Evolutionary conservation across 2,797 vertebrate species (phyloP).

Genomic region (Falco novaeseelandiae): DNA sequence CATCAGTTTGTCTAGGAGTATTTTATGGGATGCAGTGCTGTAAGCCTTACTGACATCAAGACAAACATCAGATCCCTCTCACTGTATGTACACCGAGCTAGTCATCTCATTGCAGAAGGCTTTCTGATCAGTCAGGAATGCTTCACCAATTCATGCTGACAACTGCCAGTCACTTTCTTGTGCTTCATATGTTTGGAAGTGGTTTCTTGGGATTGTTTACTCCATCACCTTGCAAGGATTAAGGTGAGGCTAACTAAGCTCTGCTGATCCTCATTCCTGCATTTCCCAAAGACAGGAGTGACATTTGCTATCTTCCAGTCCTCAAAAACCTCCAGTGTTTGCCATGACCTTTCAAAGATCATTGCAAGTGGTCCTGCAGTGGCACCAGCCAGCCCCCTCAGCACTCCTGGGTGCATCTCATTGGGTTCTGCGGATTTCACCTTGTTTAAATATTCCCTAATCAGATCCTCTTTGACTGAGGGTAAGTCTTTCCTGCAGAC

Average conservation of each 20-base stretch:
- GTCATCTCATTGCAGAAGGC: not conserved
- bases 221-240: not conserved
- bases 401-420: not conserved
- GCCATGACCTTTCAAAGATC: not conserved
- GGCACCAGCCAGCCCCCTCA: not conserved
- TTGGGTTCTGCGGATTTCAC: not conserved
- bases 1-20: not conserved
- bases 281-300: not conserved
- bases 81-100: not conserved
- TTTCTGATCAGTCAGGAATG: not conserved
- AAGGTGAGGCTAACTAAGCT: not conserved
- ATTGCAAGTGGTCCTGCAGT: not conserved
- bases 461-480: not conserved
- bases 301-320: not conserved
- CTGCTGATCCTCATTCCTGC: not conserved
- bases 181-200: not conserved
- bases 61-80: not conserved
- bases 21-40: not conserved
- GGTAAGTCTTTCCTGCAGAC: not conserved
- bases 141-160: not conserved
- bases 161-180: not conserved
- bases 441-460: not conserved
- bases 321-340: not conserved
- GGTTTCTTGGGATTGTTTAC: not conserved
- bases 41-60: not conserved